Evolutionary conservation across 2,888 invertebrate genomes (phyloP), one percentile per base, ranked within the genome.

Genomic region (Cartodere bifasciata): DNA sequence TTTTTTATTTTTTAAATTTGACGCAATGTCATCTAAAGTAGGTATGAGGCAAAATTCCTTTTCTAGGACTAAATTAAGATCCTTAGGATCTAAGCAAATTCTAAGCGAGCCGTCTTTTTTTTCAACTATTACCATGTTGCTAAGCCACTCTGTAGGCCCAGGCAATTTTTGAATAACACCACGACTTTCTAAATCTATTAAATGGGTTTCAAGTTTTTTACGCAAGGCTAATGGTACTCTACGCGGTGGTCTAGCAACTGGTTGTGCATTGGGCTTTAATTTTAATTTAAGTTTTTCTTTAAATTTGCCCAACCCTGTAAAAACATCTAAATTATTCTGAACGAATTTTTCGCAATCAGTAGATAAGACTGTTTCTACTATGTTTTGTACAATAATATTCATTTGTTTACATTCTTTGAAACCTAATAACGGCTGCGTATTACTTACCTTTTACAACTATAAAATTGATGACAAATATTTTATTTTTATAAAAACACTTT

Each of bases 11-110:
- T 11, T 15, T 4, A 33, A 22, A 3, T 23, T 22, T 16, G 28
- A 27, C 4, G 34, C 26, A 31, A 16, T 12, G 13, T 36, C 31
- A 14, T 35, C 24, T 16, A 34, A 15, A 10, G 23, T 26, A 13
- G 32, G 35, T n/a, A 35, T 35, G 6, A 23, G 12, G 10, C 24
- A 23, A n/a, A 9, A 23, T 13, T 23, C 24, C 7, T 13, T 7
- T 10, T 23, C 11, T 12, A 23, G 6, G 7, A 11, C 24, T 12
- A 9, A 9, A 11, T 23, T 23, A 6, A 23, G 12, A n/a, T 23
- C 10, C 7, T 9, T 13, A 9, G 24, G 24, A 11, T 23, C 9
- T 13, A 23, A 23, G 13, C 24, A 23, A 9, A 23, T 13, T 13
- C 24, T 23, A 6, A 23, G 24, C 11, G 10, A 9, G 10, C 24